Evolutionary conservation across 2,888 invertebrate species (phyloP).

Genomic region (Leptogaster cylindrica): DNA sequence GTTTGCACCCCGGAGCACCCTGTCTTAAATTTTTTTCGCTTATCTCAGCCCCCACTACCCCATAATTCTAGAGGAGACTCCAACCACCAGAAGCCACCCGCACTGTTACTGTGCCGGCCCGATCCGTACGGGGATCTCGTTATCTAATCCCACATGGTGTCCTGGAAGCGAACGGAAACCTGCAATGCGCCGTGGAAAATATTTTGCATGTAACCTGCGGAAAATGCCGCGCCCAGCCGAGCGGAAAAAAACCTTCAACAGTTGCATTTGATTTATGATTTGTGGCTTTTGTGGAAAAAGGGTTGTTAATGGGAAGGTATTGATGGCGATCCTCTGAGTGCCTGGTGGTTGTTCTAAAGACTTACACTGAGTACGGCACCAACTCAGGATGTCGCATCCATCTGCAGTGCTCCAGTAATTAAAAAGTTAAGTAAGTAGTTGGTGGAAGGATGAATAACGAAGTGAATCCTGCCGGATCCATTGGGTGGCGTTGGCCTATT

Average conservation of each 20-base stretch:
- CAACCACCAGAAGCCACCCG: too few species aligned
- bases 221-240: slow-evolving; percentile 26
- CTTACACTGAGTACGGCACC: too few species aligned
- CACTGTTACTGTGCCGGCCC: too few species aligned
- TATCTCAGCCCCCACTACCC: too few species aligned
- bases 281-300: neutral
- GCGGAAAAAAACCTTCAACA: slow-evolving; percentile 29
- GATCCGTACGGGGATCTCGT: too few species aligned
- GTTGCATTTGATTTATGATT: slow-evolving; percentile 41
- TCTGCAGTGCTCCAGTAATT: slow-evolving; percentile 28
- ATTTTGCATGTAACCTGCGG: neutral
- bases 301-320: neutral
- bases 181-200: slow-evolving; percentile 37
- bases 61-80: too few species aligned
- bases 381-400: slow-evolving; percentile 10
- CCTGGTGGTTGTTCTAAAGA: neutral
- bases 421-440: slow-evolving; percentile 33
- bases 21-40: too few species aligned
- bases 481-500: neutral
- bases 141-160: too few species aligned
- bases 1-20: too few species aligned
- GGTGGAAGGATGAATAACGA: slow-evolving; percentile 6
- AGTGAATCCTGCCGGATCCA: slow-evolving; percentile 1
- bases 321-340: neutral
- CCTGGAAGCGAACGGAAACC: slow-evolving; percentile 22